Base-by-base conservation (phyloP, 2,113 vertebrate genomes). In the Ondatra zibethicus region DNA sequence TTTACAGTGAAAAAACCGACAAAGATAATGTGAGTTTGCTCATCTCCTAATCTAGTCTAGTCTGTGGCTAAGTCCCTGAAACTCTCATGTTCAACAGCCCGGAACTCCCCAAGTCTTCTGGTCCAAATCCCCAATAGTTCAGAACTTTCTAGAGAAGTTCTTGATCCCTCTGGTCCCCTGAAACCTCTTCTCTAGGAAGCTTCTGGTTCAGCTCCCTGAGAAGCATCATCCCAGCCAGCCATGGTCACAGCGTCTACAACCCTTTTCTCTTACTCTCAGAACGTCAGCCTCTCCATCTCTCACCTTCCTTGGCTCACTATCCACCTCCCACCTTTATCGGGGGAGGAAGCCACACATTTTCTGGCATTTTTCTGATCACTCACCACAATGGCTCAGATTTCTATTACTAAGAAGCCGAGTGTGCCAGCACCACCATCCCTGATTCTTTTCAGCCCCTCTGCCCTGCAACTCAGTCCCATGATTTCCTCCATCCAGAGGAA, bases 21-120 rank as follows among this genome's bases (percentile, higher is more conserved):
- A 99, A 98, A 45, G 99, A 99, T 89, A 99, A 99, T 1, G 99
- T 99, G 96, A 99, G 99, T 90, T 80, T 76, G 19, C 0, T 27
- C 16, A 21, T 33, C 33, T 3, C 5, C 21, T 4, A 7, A 17
- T 5, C 42, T 29, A 11, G 25, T 52, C 39, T 7, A 0, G 14
- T 23, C 50, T 63, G 61, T 47, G 66, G n/a, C 45, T 47, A 7
- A 58, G 65, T 27, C 36, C 36, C n/a, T n/a, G 55, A 42, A 23
- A 5, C 88, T 50, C 75, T 61, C 16, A n/a, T 76, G 7, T 50
- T 61, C 52, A 80, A 73, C 66, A 80, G 25, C 29, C 52, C 63
- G 29, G 45, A 31, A 0, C 36, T 75, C 45, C 82, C 42, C 7
- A 68, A 47, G 42, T 31, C 70, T 55, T 88, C 94, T 36, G 42